Percentiles rank a stretch among this genome's conserved stretches.
Evolutionary conservation across 2,113 vertebrate genomes (phyloP).

Genomic region (Oostethus manadensis): DNA sequence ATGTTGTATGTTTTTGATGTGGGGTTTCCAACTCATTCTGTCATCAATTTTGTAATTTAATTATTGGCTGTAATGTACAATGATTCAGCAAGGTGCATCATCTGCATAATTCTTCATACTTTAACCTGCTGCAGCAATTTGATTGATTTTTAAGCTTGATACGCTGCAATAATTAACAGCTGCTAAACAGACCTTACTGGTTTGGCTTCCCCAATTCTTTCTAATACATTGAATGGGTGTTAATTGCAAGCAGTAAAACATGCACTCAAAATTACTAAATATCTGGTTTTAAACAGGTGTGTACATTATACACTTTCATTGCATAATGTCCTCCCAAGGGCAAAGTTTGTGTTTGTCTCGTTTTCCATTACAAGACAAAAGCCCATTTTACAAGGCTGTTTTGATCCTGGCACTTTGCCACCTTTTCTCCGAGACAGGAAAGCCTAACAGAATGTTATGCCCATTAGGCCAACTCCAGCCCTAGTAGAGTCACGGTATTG

Average conservation of each 20-base stretch:
- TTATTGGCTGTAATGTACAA: no score
- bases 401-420: not conserved
- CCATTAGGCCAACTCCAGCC: slow-evolving; percentile 2
- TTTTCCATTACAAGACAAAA: not conserved
- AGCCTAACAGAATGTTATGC: not conserved
- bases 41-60: no score
- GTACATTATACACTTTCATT: not conserved
- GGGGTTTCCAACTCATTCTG: no score
- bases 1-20: no score
- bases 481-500: not conserved
- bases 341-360: not conserved
- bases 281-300: no score
- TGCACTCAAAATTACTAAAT: not conserved
- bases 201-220: not conserved
- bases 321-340: not conserved
- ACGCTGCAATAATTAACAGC: slow-evolving; percentile 1
- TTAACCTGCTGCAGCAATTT: slow-evolving; percentile 3
- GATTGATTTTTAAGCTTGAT: no score
- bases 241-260: not conserved
- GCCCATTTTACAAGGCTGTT: not conserved
- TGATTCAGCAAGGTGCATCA: no score
- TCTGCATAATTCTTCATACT: no score
- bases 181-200: not conserved
- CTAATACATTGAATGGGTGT: slow-evolving; percentile 7
- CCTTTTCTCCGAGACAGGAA: not conserved